Evolutionary conservation across 64 coral and sea anemone genomes (phyloP), one percentile per base, ranked within the genome.

Genomic region (Catalaphyllia jardinei): DNA sequence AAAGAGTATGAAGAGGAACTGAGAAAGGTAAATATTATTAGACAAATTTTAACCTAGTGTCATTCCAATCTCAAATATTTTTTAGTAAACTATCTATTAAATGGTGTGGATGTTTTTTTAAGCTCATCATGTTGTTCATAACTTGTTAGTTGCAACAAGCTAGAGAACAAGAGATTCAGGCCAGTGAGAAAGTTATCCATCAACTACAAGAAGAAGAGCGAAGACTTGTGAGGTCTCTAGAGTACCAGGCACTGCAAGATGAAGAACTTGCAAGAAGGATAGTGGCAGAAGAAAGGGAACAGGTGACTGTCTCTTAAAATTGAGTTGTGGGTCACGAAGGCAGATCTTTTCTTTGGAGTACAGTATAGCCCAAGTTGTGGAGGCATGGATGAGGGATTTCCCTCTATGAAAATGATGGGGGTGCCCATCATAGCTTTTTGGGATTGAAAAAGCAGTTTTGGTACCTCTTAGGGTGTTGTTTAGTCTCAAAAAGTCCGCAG

Each of bases 1-100:
- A 84, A 89, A 55, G 96, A 98, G 80, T 98, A 98, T 89, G 96
- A 98, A 67, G 80, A 94, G 79, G 96, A 98, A 89, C 64, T 94
- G 79, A 91, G 82, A 61, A 98, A 98, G 89, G 96, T 94, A 89
- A 62, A 31, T 63, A 18, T 38, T 22, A 19, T 31, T 22, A 55
- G 22, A 31, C 31, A 85, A 85, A 8, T 85, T 29, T 2, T 20
- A 15, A 16, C 15, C 1, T 57, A 16, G 54, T 57, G 7, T 57
- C 54, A 13, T 14, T 57, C 54, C 54, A 57, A 57, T 57, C 15
- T 57, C 54, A 57, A 13, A 13, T 55, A 14, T 55, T 16, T 14
- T 13, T 57, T 57, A 57, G 8, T 10, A 1, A 54, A 13, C 52
- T 54, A 54, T 54, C 1, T 10, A 54, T n/a, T n/a, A n/a, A 55